Base-by-base conservation (phyloP, 2,888 invertebrate genomes). In the Heteropelma amictum region DNA sequence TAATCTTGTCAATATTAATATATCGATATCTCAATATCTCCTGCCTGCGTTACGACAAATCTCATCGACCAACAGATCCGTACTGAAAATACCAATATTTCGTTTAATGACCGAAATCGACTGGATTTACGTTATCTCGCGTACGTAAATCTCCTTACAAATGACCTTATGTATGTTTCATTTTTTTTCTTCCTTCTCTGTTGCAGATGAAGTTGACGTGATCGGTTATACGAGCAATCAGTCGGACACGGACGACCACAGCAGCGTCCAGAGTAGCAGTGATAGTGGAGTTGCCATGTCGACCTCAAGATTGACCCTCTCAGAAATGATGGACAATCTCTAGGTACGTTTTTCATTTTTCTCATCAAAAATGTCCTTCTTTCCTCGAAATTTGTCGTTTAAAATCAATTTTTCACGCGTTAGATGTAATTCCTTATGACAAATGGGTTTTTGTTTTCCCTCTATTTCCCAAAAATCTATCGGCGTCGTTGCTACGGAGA, bases 151-250 rank as follows among this genome's bases (percentile, higher is more conserved):
- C 38, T 12, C 5, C n/a, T 12, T 12, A 5, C 3, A 7, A 14
- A 12, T 12, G 1, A n/a, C 14, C 10, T 38, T 38, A 14, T 3
- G n/a, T 19, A 21, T 47, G 0, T n/a, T 47, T 10, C 21, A 28
- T 5, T n/a, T 1, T 42, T 58, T n/a, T n/a, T n/a, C 33, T 30
- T 3, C 3, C 33, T 14, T 38, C 35, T 42, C 53, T 74, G 17
- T 82, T 92, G 21, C 93, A 95, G 95, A 95, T 90, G 95, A 95
- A 89, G 95, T 95, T 85, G 96, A 96, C 90, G 95, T 96, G 86
- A 94, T 95, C 85, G 95, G 96, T 70, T 95, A 95, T 91, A 95
- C 94, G 88, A 94, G 94, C 89, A 95, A 94, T 91, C 95, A 95
- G 90, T 95, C 94, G 89, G 94, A 95, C 90, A 94, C 94, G 82